Evolutionary conservation across 2,888 invertebrate genomes (phyloP).

Genomic region (Chloroclysta siterata): DNA sequence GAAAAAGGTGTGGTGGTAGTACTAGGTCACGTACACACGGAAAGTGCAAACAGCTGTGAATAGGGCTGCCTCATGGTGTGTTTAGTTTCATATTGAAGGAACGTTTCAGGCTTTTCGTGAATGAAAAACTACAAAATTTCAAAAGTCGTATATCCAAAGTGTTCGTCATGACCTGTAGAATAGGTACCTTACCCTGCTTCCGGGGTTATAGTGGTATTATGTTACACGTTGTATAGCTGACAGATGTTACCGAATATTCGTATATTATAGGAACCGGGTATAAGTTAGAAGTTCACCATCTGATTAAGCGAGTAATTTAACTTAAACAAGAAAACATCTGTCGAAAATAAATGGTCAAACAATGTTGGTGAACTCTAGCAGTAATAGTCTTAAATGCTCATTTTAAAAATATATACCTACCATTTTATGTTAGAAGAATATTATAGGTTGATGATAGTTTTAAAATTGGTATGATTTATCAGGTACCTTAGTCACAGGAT

Average conservation of each 20-base stretch:
- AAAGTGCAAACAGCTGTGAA: too few relatives aligned
- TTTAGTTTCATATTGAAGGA: too few relatives aligned
- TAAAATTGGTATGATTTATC: slow-evolving; percentile 56
- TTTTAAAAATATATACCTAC: slow-evolving; percentile 81
- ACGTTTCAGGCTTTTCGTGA: too few relatives aligned
- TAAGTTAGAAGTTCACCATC: slow-evolving; percentile 40
- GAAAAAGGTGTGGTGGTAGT: too few relatives aligned
- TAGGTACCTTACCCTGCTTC: too few relatives aligned
- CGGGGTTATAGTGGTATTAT: too few relatives aligned
- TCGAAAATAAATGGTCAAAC: not conserved
- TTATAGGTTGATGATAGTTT: slow-evolving; percentile 69
- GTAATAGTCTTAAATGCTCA: slow-evolving; percentile 79
- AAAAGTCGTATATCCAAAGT: too few relatives aligned
- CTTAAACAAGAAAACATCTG: not conserved
- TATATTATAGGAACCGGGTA: not conserved
- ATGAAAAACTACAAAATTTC: too few relatives aligned
- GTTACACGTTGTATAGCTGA: too few relatives aligned
- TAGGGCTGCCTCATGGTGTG: too few relatives aligned
- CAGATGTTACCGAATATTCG: not conserved
- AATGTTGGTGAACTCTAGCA: slow-evolving; percentile 8
- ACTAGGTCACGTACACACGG: too few relatives aligned
- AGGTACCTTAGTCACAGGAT: slow-evolving; percentile 64
- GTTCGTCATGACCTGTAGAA: too few relatives aligned
- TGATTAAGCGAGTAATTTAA: not conserved
- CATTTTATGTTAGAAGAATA: slow-evolving; percentile 77